A percentile compares a stretch with the other conserved stretches of the same genome.
Evolutionary conservation across 2,888 invertebrate species (phyloP).

Genomic region (Calliopum simillimum): DNA sequence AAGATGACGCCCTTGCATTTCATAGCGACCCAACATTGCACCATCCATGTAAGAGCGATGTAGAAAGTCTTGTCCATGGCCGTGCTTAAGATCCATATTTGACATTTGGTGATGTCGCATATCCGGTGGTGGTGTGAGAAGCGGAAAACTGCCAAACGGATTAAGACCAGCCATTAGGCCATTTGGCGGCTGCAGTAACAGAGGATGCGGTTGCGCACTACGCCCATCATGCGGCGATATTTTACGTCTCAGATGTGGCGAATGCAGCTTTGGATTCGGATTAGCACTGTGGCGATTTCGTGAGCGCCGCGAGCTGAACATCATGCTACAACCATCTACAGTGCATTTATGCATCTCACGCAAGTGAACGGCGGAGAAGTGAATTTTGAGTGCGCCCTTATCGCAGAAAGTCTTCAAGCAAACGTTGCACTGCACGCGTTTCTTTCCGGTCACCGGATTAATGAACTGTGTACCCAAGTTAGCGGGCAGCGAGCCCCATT

Average conservation of each 20-base stretch:
- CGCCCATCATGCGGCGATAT: slow-evolving; percentile 95
- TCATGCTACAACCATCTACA: slow-evolving; percentile 98
- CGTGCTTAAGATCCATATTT: slow-evolving; percentile 75
- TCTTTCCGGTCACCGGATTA: slow-evolving; percentile 94
- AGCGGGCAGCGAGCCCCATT: slow-evolving; percentile 83
- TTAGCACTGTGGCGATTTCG: slow-evolving; percentile 97
- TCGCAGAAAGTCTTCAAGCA: slow-evolving; percentile 99
- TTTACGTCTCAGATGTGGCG: slow-evolving; percentile 92
- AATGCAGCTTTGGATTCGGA: slow-evolving; percentile 97
- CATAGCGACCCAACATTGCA: slow-evolving; percentile 69
- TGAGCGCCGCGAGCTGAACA: slow-evolving; percentile 97
- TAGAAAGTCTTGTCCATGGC: slow-evolving; percentile 71
- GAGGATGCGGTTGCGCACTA: slow-evolving; percentile 86
- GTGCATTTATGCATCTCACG: slow-evolving; percentile 99
- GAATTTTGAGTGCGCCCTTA: slow-evolving; percentile 99
- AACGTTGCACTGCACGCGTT: slow-evolving; percentile 97
- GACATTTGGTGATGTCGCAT: slow-evolving; percentile 64
- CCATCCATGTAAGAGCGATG: slow-evolving; percentile 69
- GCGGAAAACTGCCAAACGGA: slow-evolving; percentile 83
- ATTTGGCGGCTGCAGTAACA: slow-evolving; percentile 78
- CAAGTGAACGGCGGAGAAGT: slow-evolving; percentile 98
- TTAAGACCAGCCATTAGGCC: slow-evolving; percentile 72
- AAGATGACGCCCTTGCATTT: slow-evolving; percentile 67
- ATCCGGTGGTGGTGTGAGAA: slow-evolving; percentile 74
- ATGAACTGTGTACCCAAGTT: slow-evolving; percentile 91